These are phyloP conservation scores for Drosophila nigricruria DNA, from an alignment of 2,888 invertebrate species.

Conservation along the genomic window DNA sequence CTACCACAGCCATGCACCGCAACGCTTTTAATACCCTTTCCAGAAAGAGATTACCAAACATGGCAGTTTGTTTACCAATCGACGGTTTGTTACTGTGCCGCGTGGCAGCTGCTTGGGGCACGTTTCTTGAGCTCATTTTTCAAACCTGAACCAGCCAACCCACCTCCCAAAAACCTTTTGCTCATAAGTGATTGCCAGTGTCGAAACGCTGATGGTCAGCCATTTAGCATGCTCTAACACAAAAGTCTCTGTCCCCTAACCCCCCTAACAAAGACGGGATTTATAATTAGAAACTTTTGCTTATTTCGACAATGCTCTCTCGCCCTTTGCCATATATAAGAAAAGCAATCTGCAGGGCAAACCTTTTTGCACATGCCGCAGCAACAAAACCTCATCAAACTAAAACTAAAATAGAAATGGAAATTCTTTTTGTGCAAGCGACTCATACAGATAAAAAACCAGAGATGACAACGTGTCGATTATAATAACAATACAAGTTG, in stretches of 20 bases:
- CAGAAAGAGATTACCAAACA: slow-evolving; percentile 57
- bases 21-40: slow-evolving; percentile 56
- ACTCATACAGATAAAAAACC: slow-evolving; percentile 5
- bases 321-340: neutral
- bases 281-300: slow-evolving; percentile 62
- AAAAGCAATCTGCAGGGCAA: slow-evolving; percentile 10
- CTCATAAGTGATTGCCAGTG: slow-evolving; percentile 40
- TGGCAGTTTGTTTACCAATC: slow-evolving; percentile 39
- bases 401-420: slow-evolving; percentile 23
- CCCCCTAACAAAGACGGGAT: slow-evolving; percentile 15
- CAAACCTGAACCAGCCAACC: neutral
- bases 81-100: neutral
- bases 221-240: slow-evolving; percentile 40
- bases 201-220: slow-evolving; percentile 43
- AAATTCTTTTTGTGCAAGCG: slow-evolving; percentile 25
- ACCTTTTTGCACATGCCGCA: slow-evolving; percentile 23
- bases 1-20: neutral
- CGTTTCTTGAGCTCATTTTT: slow-evolving; percentile 23
- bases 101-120: slow-evolving; percentile 9
- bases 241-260: neutral
- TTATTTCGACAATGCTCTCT: slow-evolving; percentile 30
- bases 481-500: neutral
- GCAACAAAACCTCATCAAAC: slow-evolving; percentile 27
- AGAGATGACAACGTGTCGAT: slow-evolving; percentile 12
- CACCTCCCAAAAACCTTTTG: neutral